Evolutionary conservation across 2,113 vertebrate species (phyloP).

Genomic region (Alethe castanea): DNA sequence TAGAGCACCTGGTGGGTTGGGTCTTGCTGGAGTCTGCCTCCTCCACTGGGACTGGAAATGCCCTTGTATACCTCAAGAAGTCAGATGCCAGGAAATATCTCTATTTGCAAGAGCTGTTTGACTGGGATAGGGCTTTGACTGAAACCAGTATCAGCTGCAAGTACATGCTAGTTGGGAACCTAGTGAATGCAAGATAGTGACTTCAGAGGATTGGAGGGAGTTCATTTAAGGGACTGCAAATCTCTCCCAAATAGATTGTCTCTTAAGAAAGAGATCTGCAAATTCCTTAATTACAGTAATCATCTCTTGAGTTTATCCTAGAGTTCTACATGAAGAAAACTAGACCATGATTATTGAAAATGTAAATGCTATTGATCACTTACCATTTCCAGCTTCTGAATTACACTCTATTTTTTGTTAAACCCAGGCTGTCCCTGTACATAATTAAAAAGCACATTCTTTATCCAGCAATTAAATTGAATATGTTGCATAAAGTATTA

Average conservation of each 20-base stretch:
- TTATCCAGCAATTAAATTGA: slow-evolving; percentile 20
- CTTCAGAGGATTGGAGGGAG: not conserved
- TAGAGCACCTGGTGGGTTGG: not conserved
- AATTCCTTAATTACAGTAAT: slow-evolving; percentile 46
- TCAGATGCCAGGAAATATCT: not conserved
- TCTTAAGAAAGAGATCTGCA: slow-evolving; percentile 10
- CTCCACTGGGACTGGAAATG: not conserved
- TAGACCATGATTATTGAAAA: slow-evolving; percentile 8
- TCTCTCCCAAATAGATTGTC: not conserved
- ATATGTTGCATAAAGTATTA: not conserved
- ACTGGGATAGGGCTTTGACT: not conserved
- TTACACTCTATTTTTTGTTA: slow-evolving; percentile 6
- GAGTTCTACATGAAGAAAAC: slow-evolving; percentile 22
- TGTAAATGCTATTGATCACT: not conserved
- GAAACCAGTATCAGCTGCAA: not conserved
- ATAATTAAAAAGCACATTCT: not conserved
- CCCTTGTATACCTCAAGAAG: not conserved
- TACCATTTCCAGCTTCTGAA: slow-evolving; percentile 1
- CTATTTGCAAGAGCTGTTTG: not conserved
- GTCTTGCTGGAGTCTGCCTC: not conserved
- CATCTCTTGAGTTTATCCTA: slow-evolving; percentile 30
- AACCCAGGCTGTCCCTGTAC: not conserved
- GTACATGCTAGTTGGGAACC: not conserved
- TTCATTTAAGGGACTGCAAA: not conserved
- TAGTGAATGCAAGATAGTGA: not conserved